Base-by-base conservation (phyloP, 2,888 invertebrate species). In the Plebejus melissa region DNA sequence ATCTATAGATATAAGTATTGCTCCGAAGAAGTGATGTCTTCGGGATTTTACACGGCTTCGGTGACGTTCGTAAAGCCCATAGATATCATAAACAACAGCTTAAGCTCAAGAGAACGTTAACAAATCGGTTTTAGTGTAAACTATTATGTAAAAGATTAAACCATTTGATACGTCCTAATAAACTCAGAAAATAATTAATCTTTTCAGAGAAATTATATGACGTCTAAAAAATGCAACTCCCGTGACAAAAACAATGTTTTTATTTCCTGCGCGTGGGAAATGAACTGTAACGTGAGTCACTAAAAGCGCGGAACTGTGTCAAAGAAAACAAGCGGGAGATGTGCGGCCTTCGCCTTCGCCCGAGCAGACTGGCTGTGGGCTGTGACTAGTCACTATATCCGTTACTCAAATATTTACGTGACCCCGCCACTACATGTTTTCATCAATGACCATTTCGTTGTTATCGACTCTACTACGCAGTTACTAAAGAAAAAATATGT, bases 271-370 rank as follows among this genome's bases (percentile, higher is more conserved):
- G 38, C 36, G 75, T 50, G 75, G 57, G 74, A 74, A 76, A 76
- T 77, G 76, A 70, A 70, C 71, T 54, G 77, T 78, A 80, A 79
- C 69, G 46, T 81, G 81, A 82, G 74, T 80, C 82, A 81, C 75
- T 78, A 76, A 80, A 74, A 79, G 77, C 77, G 76, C 77, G 76
- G 79, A 79, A 79, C 77, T 65, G 78, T 76, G 78, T 77, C 72
- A 75, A 79, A 80, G 78, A 80, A 80, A 79, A 80, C 79, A 80
- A 79, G 36, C 13, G 38, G 70, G 77, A 79, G 78, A 79, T 78
- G 77, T 77, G 77, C 79, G 74, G 74, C 71, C 69, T 77, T 69
- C 78, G 78, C 80, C 81, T 82, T 82, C 78, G 58, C 7, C 32
- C 16, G 28, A 54, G 54, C 54, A 72, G 72, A 54, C 32, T 71